phyloP scores from a whole-genome alignment of 2,888 invertebrate species.

The Orgyia antiqua region DNA sequence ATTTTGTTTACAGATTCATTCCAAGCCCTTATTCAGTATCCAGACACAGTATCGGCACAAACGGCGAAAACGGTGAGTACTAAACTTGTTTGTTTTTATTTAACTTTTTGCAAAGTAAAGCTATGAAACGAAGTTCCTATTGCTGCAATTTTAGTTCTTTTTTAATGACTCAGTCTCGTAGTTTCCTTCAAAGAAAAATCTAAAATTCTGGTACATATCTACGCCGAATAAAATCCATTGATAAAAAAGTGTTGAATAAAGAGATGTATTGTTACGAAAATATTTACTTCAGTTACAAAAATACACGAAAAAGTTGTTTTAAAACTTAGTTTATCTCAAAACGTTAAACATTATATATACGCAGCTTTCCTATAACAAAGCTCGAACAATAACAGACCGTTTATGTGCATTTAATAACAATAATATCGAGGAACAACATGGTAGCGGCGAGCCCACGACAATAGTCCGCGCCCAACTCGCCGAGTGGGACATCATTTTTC shows the following conservation, averaged over 20 bases:
- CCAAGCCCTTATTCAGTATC: slow-evolving; percentile 99
- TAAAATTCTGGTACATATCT: too few species aligned
- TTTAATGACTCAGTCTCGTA: slow-evolving; percentile 65
- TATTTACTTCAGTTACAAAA: too few species aligned
- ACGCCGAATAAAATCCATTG: too few species aligned
- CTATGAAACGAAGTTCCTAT: slow-evolving; percentile 70
- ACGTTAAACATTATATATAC: too few species aligned
- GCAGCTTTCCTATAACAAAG: slow-evolving; percentile 22
- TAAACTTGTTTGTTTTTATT: slow-evolving; percentile 64
- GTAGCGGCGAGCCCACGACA: slow-evolving; percentile 47
- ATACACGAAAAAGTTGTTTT: too few species aligned
- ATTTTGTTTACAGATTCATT: slow-evolving; percentile 88
- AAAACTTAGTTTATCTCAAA: too few species aligned
- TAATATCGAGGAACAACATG: slow-evolving; percentile 56
- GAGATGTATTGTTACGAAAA: too few species aligned
- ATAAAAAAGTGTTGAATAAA: slow-evolving; percentile 16
- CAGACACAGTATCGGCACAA: slow-evolving; percentile 97
- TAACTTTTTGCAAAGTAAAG: slow-evolving; percentile 63
- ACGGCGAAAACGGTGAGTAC: slow-evolving; percentile 94
- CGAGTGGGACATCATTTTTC: slow-evolving; percentile 75
- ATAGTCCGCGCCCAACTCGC: slow-evolving; percentile 45
- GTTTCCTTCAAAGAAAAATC: slow-evolving; percentile 62
- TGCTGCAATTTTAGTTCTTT: slow-evolving; percentile 21
- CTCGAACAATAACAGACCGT: slow-evolving; percentile 34
- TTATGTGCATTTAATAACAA: slow-evolving; percentile 62